A percentile compares a stretch with the other conserved stretches of the same genome.
phyloP scores from a whole-genome alignment of 2,888 invertebrate species.

The Mechanitis messenoides region DNA sequence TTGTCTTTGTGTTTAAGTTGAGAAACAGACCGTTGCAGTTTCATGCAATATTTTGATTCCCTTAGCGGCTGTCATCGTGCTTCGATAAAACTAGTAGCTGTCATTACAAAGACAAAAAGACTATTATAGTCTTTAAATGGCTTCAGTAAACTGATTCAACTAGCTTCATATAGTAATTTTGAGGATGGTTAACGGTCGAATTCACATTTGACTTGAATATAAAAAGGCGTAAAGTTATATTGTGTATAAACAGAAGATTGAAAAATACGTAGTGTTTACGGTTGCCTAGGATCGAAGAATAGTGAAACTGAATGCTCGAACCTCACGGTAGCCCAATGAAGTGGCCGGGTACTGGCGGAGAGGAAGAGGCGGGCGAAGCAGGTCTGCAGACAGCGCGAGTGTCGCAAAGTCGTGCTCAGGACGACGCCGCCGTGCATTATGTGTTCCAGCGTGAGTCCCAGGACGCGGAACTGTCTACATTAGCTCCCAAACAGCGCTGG shows the following conservation, averaged over 20 bases:
- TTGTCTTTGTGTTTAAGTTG: slow-evolving; percentile 77
- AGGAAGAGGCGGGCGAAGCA: slow-evolving; percentile 78
- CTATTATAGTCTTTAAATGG: slow-evolving; percentile 49
- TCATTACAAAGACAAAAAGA: slow-evolving; percentile 66
- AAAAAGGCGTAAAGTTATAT: slow-evolving; percentile 41
- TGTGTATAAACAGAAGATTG: slow-evolving; percentile 43
- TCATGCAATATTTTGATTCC: slow-evolving; percentile 74
- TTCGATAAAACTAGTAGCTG: slow-evolving; percentile 58
- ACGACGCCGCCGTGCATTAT: slow-evolving; percentile 95
- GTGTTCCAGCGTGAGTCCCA: slow-evolving; percentile 89
- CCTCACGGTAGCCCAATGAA: slow-evolving; percentile 83
- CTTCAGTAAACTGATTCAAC: slow-evolving; percentile 42
- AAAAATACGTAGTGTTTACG: slow-evolving; percentile 55
- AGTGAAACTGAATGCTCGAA: slow-evolving; percentile 75
- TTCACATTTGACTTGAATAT: slow-evolving; percentile 41
- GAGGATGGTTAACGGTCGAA: slow-evolving; percentile 56
- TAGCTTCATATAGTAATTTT: slow-evolving; percentile 41
- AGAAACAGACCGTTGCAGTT: slow-evolving; percentile 72
- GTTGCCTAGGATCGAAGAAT: slow-evolving; percentile 51
- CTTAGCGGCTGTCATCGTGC: slow-evolving; percentile 71
- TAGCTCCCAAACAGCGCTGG: slow-evolving; percentile 89
- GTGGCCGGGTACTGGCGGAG: slow-evolving; percentile 84
- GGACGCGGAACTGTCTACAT: slow-evolving; percentile 86
- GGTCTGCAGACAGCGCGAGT: slow-evolving; percentile 78
- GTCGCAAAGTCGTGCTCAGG: slow-evolving; percentile 82